Base-by-base conservation (phyloP, 2,113 vertebrate genomes). In the Phalacrocorax aristotelis region DNA sequence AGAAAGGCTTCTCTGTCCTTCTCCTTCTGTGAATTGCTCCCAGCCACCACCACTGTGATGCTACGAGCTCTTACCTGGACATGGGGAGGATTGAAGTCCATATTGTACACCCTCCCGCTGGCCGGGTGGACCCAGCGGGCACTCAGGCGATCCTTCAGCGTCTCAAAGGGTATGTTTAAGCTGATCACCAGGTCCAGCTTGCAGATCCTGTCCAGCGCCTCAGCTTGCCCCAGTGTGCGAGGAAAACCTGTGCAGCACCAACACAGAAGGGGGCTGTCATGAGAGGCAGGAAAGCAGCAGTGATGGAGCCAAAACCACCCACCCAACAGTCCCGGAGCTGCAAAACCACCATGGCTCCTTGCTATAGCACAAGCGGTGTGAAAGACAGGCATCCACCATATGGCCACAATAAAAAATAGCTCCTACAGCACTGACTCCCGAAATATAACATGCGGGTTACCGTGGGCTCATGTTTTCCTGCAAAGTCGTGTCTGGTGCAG, bases 81-180 rank as follows among this genome's bases (percentile, higher is more conserved):
- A 1, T 94, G 98, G 23, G 99, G 99, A 3, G 99, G 99, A 94
- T 99, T 99, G 98, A 99, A 99, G 96, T 98, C 98, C 99, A 99
- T 98, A 97, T 99, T 99, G 97, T 99, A 99, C 36, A 99, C 99
- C 83, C 99, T 98, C 8, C 99, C 99, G 0, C 99, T 99, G 83
- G 94, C 80, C 0, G 97, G 99, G 84, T 99, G 99, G 88, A 99
- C 97, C 99, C 99, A 99, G 78, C 99, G 98, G 36, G 98, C 98
- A 7, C 99, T 99, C 95, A 99, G 98, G 10, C 99, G 98, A 38
- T 99, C 99, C 95, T 98, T 99, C 52, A 99, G 98, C 0, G 99
- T 99, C 97, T 99, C 99, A 3, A 99, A 99, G 27, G 99, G 99
- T 48, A 99, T 98, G 97, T 99, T 99, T 86, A 99, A 98, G 95